Conservation (phyloP, 2,113 vertebrate genomes). For the Peromyscus leucopus region DNA sequence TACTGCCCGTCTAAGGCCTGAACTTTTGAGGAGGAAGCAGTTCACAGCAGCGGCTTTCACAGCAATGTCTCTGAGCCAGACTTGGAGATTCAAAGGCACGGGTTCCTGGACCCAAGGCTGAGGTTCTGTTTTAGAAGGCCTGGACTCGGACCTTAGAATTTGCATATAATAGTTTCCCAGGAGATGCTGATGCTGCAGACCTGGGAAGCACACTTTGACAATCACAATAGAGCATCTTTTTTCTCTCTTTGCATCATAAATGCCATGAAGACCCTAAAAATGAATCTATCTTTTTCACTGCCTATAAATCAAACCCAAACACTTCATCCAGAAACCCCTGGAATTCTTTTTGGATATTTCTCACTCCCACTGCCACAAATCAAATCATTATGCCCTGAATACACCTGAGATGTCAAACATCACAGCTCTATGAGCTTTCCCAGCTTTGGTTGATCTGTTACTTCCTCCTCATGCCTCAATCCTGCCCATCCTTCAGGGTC, state of each 20-base stretch:
- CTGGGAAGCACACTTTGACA: slow-evolving; percentile 7
- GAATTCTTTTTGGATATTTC: background rate
- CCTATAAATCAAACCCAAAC: slow-evolving; percentile 30
- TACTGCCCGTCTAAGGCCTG: background rate
- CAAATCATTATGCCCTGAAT: background rate
- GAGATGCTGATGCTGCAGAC: background rate
- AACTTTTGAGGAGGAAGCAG: background rate
- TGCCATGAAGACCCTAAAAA: background rate
- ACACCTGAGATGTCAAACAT: background rate
- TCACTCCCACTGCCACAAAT: background rate
- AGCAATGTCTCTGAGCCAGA: background rate
- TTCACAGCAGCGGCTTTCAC: background rate
- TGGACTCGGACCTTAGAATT: background rate
- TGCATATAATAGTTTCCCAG: background rate
- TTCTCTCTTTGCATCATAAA: background rate
- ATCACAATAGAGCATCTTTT: background rate
- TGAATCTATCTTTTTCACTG: background rate
- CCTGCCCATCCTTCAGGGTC: background rate
- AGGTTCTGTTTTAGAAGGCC: background rate
- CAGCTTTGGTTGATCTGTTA: background rate
- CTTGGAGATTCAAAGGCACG: background rate
- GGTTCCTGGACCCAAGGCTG: background rate
- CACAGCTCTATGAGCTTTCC: background rate
- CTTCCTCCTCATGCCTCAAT: background rate
- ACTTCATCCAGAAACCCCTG: background rate